These are phyloP conservation scores for Drosophila albomicans DNA, from an alignment of 1,140 invertebrate species.

Conservation along the genomic window DNA sequence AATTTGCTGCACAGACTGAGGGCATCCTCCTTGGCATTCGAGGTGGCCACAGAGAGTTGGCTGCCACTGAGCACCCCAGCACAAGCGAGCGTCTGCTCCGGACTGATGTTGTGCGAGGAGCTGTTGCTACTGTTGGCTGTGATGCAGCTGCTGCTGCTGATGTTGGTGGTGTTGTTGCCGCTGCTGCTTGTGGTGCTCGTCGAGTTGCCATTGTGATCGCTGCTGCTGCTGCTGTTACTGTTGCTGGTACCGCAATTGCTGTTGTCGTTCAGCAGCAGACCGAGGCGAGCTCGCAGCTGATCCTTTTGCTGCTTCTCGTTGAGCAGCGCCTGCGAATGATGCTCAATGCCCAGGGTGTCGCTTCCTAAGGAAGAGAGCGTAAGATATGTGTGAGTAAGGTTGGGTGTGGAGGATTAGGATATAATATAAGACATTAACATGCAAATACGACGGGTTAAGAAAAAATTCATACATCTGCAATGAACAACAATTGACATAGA, in stretches of 20 bases:
- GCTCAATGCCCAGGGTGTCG: slow-evolving; percentile 63
- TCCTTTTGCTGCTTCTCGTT: slow-evolving; percentile 79
- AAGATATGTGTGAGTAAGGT: neutral
- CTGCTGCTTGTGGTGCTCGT: slow-evolving; percentile 86
- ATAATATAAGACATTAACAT: neutral
- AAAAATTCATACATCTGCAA: too few relatives aligned
- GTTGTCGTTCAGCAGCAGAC: slow-evolving; percentile 91
- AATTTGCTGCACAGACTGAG: slow-evolving; percentile 77
- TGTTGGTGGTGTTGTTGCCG: slow-evolving; percentile 81
- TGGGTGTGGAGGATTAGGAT: too few relatives aligned
- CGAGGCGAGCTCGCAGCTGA: slow-evolving; percentile 94
- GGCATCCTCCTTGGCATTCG: slow-evolving; percentile 67
- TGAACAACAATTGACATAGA: too few relatives aligned
- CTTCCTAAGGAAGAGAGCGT: slow-evolving; percentile 47
- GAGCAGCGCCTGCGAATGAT: slow-evolving; percentile 55
- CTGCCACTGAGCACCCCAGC: slow-evolving; percentile 61
- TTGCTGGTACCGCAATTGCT: slow-evolving; percentile 72
- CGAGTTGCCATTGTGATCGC: slow-evolving; percentile 85
- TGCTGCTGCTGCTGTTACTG: slow-evolving; percentile 65
- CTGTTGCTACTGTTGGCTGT: slow-evolving; percentile 86
- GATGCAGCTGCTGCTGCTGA: slow-evolving; percentile 42
- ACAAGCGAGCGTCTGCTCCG: slow-evolving; percentile 72
- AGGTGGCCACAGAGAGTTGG: slow-evolving; percentile 77
- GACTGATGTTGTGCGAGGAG: slow-evolving; percentile 75
- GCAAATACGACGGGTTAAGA: neutral